Conservation (phyloP, 2,797 vertebrate genomes). For the Picus viridis region DNA sequence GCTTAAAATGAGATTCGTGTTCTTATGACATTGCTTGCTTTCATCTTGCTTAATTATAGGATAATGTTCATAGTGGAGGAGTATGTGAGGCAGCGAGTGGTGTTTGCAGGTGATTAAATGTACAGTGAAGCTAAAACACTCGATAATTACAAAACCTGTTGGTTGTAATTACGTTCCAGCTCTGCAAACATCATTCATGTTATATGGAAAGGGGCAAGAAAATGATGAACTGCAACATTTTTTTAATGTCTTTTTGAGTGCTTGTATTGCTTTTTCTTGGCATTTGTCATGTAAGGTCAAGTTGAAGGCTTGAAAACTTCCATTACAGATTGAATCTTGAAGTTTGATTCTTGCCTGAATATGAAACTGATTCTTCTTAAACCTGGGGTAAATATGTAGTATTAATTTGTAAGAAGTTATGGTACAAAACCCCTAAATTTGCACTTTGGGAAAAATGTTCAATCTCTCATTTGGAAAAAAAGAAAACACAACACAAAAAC, state of each 20-base stretch:
- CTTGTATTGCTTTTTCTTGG: background rate
- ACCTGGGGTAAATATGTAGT: background rate
- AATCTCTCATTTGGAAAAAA: background rate
- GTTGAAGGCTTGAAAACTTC: background rate
- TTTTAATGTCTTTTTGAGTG: background rate
- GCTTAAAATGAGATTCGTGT: conserved; percentile 22
- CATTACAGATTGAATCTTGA: background rate
- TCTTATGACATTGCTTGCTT: conserved; percentile 66
- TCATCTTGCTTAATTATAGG: conserved; percentile 67
- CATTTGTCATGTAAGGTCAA: background rate
- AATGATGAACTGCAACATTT: background rate
- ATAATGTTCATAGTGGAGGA: conserved; percentile 36
- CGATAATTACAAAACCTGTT: conserved; percentile 28
- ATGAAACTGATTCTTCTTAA: background rate
- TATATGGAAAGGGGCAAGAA: background rate
- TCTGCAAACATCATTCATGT: background rate
- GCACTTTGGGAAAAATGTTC: background rate
- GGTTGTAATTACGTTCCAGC: background rate
- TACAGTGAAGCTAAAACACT: conserved; percentile 14
- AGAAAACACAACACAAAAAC: background rate
- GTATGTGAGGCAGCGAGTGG: conserved; percentile 27
- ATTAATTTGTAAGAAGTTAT: background rate
- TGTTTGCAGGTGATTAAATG: conserved; percentile 56
- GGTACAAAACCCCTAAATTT: background rate
- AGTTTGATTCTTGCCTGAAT: background rate